Percentiles rank a stretch among this genome's conserved stretches.
These are phyloP conservation scores for Rhodophaea formosa DNA, from an alignment of 2,888 invertebrate species.

Conservation along the genomic window DNA sequence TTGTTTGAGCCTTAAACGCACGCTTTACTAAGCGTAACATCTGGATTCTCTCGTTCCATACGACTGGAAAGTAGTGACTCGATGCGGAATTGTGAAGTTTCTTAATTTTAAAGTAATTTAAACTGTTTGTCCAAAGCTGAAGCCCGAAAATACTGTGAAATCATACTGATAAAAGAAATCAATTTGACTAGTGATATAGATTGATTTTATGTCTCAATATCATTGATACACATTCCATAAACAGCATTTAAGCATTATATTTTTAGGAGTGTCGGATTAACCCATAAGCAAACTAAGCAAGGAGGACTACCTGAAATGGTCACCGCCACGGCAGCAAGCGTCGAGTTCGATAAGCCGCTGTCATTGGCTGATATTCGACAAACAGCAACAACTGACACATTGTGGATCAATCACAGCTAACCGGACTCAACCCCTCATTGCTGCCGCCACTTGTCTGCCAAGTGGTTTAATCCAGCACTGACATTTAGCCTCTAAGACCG, in stretches of 20 bases:
- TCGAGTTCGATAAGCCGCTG: too few species aligned
- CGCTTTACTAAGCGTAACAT: not conserved
- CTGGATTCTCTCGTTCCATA: not conserved
- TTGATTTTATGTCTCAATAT: constrained; percentile 4
- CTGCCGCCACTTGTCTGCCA: too few species aligned
- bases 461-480: too few species aligned
- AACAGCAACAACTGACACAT: too few species aligned
- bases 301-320: too few species aligned
- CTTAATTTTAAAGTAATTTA: not conserved
- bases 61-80: not conserved
- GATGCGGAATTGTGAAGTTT: not conserved
- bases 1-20: not conserved
- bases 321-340: too few species aligned
- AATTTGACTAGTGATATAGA: constrained; percentile 36
- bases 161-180: constrained; percentile 19
- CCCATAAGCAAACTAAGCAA: too few species aligned
- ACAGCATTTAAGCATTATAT: constrained; percentile 49
- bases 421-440: too few species aligned
- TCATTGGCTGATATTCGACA: too few species aligned
- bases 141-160: constrained; percentile 4
- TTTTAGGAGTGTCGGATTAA: constrained; percentile 19
- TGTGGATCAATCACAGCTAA: too few species aligned
- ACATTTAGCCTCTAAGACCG: not conserved
- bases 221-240: constrained; percentile 23
- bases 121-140: constrained; percentile 3